Base-by-base conservation (phyloP, 1,140 invertebrate species). In the Drosophila persimilis region DNA sequence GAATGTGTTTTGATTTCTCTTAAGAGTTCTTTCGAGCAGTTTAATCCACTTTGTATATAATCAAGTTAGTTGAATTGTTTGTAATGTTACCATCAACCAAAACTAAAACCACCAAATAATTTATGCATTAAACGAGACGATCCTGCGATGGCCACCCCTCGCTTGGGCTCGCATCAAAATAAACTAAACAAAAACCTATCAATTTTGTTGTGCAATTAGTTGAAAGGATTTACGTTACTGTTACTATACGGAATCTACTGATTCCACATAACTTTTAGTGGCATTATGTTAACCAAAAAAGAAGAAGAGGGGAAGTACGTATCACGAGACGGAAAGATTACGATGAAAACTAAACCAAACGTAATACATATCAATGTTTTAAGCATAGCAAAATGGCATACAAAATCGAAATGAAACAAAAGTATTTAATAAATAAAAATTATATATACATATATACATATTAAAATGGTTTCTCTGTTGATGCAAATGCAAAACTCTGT, bases 321-420 rank as follows among this genome's bases (percentile, higher is more conserved):
- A 31, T 44, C 50, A 63, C 44, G 46, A 54, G 55, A 6, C 0
- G 29, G 44, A 24, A 41, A 66, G 61, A 66, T 76, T 73, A 77
- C 69, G 67, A 80, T 80, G 74, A 77, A 75, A 70, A 56, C 51
- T 65, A 78, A 72, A 88, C 53, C 26, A 70, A 72, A 75, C 47
- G 43, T 56, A 69, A 83, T 90, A 90, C 86, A 90, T 90, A 90
- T 90, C 86, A 89, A 86, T 89, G 86, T 89, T 89, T 65, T 80
- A 89, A 81, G 70, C 88, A 89, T 81, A 86, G 69, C 63, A 66
- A 74, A 58, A 29, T 17, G 48, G 59, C 9, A 31, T 41, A n/a
- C 44, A 61, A 60, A 64, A 22, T 29, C 54, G 50, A 61, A 69
- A 57, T 57, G 46, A 63, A 62, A 72, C 47, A 60, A 58, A 72